Base-by-base conservation (phyloP, 2,113 vertebrate species). In the Lamprologus sp. region DNA sequence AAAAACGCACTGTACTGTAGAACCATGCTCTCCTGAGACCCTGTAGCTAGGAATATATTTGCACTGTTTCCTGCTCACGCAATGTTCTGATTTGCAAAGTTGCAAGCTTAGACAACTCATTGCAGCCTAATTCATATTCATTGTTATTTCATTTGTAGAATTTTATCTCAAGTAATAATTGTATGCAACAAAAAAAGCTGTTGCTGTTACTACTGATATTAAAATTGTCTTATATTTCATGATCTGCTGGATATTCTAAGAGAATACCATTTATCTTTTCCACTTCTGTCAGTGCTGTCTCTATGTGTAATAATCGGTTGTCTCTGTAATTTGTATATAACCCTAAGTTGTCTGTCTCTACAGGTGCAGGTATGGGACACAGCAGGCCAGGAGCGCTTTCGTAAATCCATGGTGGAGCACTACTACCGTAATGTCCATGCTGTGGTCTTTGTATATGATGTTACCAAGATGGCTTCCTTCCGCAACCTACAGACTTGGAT, bases 341-440 rank as follows among this genome's bases (percentile, higher is more conserved):
- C 14, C 8, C 7, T 4, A 31, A 58, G 31, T 54, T 3, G 9
- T 87, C 10, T 88, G 2, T 63, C 47, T 84, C 37, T 65, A 47
- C 93, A 99, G 98, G 98, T 99, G 81, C 98, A 99, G 75, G 98
- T 99, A 19, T 99, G 98, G 98, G 98, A 99, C 96, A 99, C 98
- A 0, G 98, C 98, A 0, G 98, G 98, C 3, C 98, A 99, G 95
- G 98, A 99, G 90, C 96, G 98, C 70, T 99, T 99, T 91, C 97
- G 98, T 17, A 98, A 98, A 94, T 99, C 98, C 94, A 98, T 99
- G 98, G 98, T 99, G 8, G 97, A 99, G 87, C 98, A 99, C 82
- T 99, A 99, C 94, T 99, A 99, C 94, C 97, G 98, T 84, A 99
- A 99, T 0, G 98, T 99, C 55, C 98, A 99, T 0, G 98, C 98